Evolutionary conservation across 2,113 vertebrate species (phyloP).

Genomic region (Marmota flaviventris): DNA sequence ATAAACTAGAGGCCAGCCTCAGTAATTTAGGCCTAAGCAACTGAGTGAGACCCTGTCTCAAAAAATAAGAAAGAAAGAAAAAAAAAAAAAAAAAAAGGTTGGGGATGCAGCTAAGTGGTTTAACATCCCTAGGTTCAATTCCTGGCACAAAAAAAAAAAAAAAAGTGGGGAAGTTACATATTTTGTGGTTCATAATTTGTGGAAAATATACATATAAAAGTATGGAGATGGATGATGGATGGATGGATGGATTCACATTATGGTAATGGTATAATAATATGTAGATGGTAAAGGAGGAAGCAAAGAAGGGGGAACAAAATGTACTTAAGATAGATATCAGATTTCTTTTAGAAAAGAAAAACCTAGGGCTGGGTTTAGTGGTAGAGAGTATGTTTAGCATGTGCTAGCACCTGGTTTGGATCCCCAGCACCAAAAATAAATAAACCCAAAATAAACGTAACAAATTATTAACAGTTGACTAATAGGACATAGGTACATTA

Average conservation of each 20-base stretch:
- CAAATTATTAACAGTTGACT: not conserved
- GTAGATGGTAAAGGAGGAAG: not conserved
- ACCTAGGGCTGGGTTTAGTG: not conserved
- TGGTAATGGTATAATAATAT: not conserved
- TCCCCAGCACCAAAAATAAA: not conserved
- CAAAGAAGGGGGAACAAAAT: not conserved
- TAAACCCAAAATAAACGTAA: not conserved
- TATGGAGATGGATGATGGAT: no score
- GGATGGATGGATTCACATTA: not conserved
- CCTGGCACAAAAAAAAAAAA: no score
- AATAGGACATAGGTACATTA: not conserved
- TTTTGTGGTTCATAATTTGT: no score
- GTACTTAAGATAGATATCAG: not conserved
- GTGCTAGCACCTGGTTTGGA: no score
- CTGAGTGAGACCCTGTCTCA: not conserved
- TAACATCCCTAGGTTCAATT: no score
- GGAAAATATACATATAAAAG: no score
- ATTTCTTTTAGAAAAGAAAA: not conserved
- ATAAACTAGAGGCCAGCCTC: no score
- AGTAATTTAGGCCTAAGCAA: no score
- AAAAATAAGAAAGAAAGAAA: not conserved
- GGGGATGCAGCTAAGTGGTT: no score
- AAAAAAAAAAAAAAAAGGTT: conserved; percentile 23
- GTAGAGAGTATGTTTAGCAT: no score
- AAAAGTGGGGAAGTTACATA: no score